Evolutionary conservation across 53 echinoderm and acorn worm species (phyloP), one percentile per base, ranked within the genome.

Genomic region (Luidia sarsii): DNA sequence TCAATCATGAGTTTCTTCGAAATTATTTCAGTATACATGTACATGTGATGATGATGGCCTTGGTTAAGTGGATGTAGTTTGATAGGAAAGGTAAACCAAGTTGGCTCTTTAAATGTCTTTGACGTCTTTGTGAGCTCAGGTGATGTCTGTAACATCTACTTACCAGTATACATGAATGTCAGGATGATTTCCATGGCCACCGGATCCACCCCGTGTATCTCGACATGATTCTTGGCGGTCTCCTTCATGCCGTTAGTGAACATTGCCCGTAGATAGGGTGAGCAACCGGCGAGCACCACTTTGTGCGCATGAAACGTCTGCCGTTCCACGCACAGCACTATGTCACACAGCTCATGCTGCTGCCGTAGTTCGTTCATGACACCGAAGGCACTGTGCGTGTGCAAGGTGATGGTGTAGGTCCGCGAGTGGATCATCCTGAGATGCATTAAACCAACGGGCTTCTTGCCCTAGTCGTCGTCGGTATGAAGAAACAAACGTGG

Each of bases 161-260:
- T 88, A 39, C 94, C 99, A 22, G 99, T 99, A 85, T 99, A 99
- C 89, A 99, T 99, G 30, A 99, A 99, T 19, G 86, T 84, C 87
- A 99, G 59, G 50, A 99, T 94, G 55, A 94, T 94, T 67, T 99
- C 94, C 99, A 99, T 99, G 75, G 99, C 99, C n/a, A 93, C 87
- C 0, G 99, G 99, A 33, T 99, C 99, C 19, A 99, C 91, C 23
- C 99, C 99, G 36, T 91, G 94, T 18, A 99, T 99, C 84, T 99
- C 94, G 30, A 99, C 89, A 29, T 89, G 81, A 52, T 89, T 88
- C 67, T 94, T 91, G 20, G 89, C 89, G 10, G 99, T 94, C 69
- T 99, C 99, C 71, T 91, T 83, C 99, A 99, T 99, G 28, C 99
- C 99, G 67, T 99, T 99, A 31, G 99, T 99, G 80, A 99, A 99